A percentile compares a stretch with the other conserved stretches of the same genome.
These are phyloP conservation scores for Parazoanthus darwini DNA, from an alignment of 92 coral and sea anemone species.

Conservation along the genomic window DNA sequence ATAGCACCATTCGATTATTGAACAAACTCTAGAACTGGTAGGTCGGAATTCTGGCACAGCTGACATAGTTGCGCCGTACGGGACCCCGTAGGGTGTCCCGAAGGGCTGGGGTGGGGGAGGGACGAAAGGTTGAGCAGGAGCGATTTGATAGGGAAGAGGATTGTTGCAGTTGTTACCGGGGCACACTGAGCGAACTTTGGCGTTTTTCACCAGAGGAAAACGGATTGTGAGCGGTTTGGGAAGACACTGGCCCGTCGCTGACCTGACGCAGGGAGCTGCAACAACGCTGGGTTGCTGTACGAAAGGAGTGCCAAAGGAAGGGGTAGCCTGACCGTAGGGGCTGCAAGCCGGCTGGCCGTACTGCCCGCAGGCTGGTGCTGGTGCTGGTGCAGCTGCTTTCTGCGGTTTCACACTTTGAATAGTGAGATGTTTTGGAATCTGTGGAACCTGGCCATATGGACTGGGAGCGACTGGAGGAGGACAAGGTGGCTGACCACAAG, in stretches of 20 bases:
- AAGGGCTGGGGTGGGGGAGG: conserved; percentile 34
- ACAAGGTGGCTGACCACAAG: conserved; percentile 52
- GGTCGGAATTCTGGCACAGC: neutral
- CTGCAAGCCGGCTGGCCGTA: conserved; percentile 38
- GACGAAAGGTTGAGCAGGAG: conserved; percentile 16
- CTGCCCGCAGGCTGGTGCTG: conserved; percentile 34
- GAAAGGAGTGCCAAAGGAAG: conserved; percentile 16
- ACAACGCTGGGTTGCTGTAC: conserved; percentile 14
- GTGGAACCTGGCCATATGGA: conserved; percentile 40
- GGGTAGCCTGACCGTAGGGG: conserved; percentile 17
- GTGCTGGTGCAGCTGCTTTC: conserved; percentile 33
- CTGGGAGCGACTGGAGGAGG: conserved; percentile 51
- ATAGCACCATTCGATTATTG: neutral
- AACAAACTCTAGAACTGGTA: neutral
- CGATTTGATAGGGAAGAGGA: conserved; percentile 28
- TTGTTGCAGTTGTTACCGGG: conserved; percentile 7
- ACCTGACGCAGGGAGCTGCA: conserved; percentile 38
- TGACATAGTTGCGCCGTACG: conserved; percentile 19
- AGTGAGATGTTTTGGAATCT: conserved; percentile 36
- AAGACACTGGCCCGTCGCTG: conserved; percentile 18
- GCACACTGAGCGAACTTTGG: conserved; percentile 37
- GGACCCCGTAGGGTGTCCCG: conserved; percentile 39
- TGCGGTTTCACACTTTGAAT: conserved; percentile 26
- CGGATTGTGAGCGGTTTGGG: conserved; percentile 34
- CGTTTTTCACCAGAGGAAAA: conserved; percentile 22